phyloP scores from a whole-genome alignment of 2,888 invertebrate species.

The Sympetrum striolatum region DNA sequence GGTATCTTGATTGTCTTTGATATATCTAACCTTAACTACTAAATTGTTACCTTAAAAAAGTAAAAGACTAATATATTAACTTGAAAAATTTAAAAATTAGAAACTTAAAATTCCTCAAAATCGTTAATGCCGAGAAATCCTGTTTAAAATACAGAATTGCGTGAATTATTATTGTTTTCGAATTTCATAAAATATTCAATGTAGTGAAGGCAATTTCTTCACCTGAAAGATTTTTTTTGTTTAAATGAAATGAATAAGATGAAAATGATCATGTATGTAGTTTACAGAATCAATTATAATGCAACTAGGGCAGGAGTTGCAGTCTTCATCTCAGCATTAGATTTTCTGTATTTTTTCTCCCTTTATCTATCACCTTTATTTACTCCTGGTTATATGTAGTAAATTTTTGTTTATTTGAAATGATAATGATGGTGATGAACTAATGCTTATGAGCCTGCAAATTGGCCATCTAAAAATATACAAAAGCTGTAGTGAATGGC shows the following conservation, averaged over 20 bases:
- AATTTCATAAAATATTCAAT: no score
- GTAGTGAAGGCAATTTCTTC: no score
- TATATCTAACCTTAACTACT: no score
- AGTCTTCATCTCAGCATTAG: background rate
- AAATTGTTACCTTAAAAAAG: no score
- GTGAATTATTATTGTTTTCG: no score
- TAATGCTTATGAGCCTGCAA: constrained; percentile 40
- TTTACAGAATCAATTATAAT: background rate
- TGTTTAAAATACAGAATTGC: no score
- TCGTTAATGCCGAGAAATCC: no score
- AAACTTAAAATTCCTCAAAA: no score
- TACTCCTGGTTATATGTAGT: constrained; percentile 20
- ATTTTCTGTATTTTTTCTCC: background rate
- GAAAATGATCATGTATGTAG: background rate
- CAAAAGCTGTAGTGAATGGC: constrained; percentile 41
- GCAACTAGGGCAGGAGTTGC: background rate
- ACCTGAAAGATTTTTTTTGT: no score
- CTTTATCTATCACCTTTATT: background rate
- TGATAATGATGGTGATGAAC: constrained; percentile 21
- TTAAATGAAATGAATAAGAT: background rate
- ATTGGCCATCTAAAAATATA: constrained; percentile 24
- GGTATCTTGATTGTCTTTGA: no score
- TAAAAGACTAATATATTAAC: no score
- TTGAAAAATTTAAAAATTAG: no score
- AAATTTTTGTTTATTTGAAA: constrained; percentile 13